Percentiles rank a stretch among this genome's conserved stretches.
phyloP scores from a whole-genome alignment of 2,797 vertebrate genomes.

The Enteromius fasciolatus region DNA sequence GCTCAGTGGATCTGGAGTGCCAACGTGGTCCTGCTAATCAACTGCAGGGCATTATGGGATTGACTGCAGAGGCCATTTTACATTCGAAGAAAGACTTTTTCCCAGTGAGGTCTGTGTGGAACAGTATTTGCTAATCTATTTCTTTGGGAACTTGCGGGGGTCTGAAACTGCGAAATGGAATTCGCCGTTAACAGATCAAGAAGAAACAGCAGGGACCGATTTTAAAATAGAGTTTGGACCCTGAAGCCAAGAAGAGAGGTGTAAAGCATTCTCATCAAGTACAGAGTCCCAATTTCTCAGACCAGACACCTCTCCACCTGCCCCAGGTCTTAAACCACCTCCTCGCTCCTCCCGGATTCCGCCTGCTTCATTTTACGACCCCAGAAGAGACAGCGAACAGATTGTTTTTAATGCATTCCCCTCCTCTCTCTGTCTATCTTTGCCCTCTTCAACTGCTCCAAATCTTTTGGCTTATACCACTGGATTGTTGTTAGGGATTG shows the following conservation, averaged over 20 bases:
- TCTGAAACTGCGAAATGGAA: conserved; percentile 28
- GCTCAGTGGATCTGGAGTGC: conserved; percentile 10
- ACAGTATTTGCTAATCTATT: conserved; percentile 39
- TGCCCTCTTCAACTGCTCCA: conserved; percentile 21
- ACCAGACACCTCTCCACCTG: conserved; percentile 56
- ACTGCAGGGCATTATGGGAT: conserved; percentile 55
- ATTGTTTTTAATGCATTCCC: conserved; percentile 47
- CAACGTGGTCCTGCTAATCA: conserved; percentile 40
- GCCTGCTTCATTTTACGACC: conserved; percentile 43
- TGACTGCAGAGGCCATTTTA: conserved; percentile 43
- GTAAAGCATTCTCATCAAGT: conserved; percentile 56
- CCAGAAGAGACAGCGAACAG: conserved; percentile 47
- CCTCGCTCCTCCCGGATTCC: conserved; percentile 16
- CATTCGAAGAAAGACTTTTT: conserved; percentile 39
- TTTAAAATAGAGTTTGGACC: conserved; percentile 54
- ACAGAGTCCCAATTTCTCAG: conserved; percentile 53
- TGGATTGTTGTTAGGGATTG: conserved; percentile 33
- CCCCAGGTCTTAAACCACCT: conserved; percentile 46
- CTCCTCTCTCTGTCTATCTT: conserved; percentile 18
- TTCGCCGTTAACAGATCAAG: conserved; percentile 48
- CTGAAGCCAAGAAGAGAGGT: conserved; percentile 46
- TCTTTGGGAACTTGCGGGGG: conserved; percentile 35
- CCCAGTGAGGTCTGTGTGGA: conserved; percentile 28
- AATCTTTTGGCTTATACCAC: conserved; percentile 34
- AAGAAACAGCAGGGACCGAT: conserved; percentile 46